Percentiles rank a stretch among this genome's conserved stretches.
These are phyloP conservation scores for Perognathus longimembris DNA, from an alignment of 2,113 vertebrate genomes.

Conservation along the genomic window DNA sequence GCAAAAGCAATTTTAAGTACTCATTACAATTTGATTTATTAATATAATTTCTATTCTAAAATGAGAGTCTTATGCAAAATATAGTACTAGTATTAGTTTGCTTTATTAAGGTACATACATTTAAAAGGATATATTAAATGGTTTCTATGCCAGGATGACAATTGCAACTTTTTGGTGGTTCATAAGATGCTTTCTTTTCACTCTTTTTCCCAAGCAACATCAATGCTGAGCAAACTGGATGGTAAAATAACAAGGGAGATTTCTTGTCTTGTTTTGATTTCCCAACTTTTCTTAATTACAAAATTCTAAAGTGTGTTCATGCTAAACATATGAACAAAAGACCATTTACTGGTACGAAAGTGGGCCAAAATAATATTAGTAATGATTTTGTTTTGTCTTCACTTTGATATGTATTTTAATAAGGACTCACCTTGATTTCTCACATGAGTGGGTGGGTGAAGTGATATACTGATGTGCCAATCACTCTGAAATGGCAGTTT, in stretches of 20 bases:
- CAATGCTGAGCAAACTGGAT: conserved; percentile 85
- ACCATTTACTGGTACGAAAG: conserved; percentile 80
- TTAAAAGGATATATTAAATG: conserved; percentile 23
- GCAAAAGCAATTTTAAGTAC: too few species aligned
- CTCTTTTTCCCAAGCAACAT: conserved; percentile 80
- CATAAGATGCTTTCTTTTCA: conserved; percentile 71
- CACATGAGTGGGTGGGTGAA: conserved; percentile 74
- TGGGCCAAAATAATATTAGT: conserved; percentile 79
- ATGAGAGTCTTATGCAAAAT: conserved; percentile 23
- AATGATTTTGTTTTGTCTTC: conserved; percentile 74
- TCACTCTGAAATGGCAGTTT: conserved; percentile 83
- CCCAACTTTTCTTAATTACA: conserved; percentile 87
- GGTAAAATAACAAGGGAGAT: conserved; percentile 86
- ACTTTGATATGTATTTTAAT: conserved; percentile 80
- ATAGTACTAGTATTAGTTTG: neutral
- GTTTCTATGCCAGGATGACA: conserved; percentile 23
- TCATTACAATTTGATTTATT: neutral
- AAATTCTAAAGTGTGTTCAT: conserved; percentile 83
- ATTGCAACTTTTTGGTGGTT: conserved; percentile 55
- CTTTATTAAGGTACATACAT: conserved; percentile 17
- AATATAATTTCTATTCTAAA: conserved; percentile 27
- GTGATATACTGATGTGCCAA: conserved; percentile 79
- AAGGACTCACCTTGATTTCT: conserved; percentile 77
- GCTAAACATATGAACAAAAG: conserved; percentile 84
- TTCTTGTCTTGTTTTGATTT: conserved; percentile 86